Evolutionary conservation across 1,140 invertebrate species (phyloP).

Genomic region (Euura lappo): DNA sequence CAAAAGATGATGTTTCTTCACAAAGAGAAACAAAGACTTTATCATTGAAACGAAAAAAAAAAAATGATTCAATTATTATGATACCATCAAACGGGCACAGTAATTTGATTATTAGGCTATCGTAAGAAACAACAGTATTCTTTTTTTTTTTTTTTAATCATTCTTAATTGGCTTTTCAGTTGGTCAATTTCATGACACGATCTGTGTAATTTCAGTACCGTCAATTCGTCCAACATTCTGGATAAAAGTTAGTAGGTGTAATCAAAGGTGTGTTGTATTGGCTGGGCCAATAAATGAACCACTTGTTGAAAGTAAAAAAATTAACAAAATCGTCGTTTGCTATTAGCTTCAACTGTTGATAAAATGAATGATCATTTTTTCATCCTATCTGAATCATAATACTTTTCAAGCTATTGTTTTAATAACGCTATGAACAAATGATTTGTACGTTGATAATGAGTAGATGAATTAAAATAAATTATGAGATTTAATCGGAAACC

Average conservation of each 20-base stretch:
- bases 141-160: too few relatives aligned
- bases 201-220: neutral
- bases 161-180: neutral
- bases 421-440: too few relatives aligned
- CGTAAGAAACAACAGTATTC: too few relatives aligned
- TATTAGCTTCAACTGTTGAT: neutral
- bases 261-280: neutral
- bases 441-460: too few relatives aligned
- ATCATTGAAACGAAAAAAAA: too few relatives aligned
- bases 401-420: too few relatives aligned
- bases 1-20: neutral
- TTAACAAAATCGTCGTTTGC: neutral
- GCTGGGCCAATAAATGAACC: neutral
- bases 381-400: too few relatives aligned
- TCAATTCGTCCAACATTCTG: neutral
- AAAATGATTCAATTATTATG: neutral
- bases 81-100: neutral
- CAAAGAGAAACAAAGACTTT: neutral
- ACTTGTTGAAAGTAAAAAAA: neutral
- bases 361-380: neutral
- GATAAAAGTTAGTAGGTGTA: neutral
- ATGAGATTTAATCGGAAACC: too few relatives aligned
- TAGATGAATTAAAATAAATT: too few relatives aligned
- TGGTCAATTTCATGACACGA: neutral
- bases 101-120: too few relatives aligned